phyloP scores from a whole-genome alignment of 2,888 invertebrate genomes.

The Agonopterix subpropinquella region DNA sequence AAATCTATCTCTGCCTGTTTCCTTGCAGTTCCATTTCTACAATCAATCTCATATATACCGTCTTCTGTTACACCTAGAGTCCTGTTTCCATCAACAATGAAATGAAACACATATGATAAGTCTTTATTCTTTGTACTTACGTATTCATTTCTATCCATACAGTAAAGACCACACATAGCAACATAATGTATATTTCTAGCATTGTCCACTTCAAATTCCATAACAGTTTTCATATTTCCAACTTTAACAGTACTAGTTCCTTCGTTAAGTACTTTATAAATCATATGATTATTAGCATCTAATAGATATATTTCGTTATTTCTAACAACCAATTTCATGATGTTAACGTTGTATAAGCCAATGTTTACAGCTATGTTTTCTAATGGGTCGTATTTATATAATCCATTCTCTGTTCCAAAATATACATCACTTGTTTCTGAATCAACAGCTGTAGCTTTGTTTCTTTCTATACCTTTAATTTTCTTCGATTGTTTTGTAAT shows the following conservation, averaged over 20 bases:
- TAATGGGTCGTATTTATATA: conserved; percentile 54
- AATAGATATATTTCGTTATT: conserved; percentile 56
- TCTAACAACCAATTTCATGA: conserved; percentile 54
- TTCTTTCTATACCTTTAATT: conserved; percentile 48
- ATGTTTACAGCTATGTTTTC: conserved; percentile 41
- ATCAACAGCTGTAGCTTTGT: conserved; percentile 59
- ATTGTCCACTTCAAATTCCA: conserved; percentile 57
- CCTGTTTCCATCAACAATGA: conserved; percentile 15
- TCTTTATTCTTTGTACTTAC: conserved; percentile 37
- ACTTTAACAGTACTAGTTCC: conserved; percentile 34
- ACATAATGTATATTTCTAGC: conserved; percentile 50
- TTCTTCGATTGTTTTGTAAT: conserved; percentile 45
- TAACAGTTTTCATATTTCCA: conserved; percentile 44
- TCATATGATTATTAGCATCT: conserved; percentile 57
- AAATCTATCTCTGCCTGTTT: conserved; percentile 43
- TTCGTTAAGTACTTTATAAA: conserved; percentile 49
- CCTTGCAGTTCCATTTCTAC: conserved; percentile 50
- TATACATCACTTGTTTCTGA: conserved; percentile 52
- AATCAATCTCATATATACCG: conserved; percentile 49
- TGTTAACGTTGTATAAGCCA: conserved; percentile 56
- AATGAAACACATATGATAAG: conserved; percentile 8
- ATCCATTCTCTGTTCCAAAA: conserved; percentile 58
- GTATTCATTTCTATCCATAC: conserved; percentile 39
- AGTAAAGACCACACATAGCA: conserved; percentile 57
- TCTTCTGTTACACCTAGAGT: conserved; percentile 45